phyloP scores from a whole-genome alignment of 2,113 vertebrate species.

The Erpornis zantholeuca region DNA sequence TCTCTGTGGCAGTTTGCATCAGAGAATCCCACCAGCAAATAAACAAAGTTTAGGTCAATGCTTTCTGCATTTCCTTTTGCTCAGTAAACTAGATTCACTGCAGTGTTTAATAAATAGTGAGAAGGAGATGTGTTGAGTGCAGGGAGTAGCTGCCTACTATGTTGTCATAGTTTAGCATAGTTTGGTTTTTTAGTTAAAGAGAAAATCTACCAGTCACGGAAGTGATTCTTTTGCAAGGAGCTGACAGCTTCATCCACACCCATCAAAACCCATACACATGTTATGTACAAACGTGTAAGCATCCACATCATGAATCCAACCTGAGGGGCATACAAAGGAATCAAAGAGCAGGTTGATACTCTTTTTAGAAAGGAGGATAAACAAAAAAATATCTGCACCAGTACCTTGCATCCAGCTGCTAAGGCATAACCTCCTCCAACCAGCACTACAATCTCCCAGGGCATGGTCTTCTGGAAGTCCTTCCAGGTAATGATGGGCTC shows the following conservation, averaged over 20 bases:
- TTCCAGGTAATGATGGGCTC: constrained; percentile 97
- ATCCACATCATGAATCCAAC: not conserved
- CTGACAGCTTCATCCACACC: too few relatives aligned
- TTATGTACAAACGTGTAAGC: not conserved
- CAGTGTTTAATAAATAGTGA: not conserved
- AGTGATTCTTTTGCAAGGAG: too few relatives aligned
- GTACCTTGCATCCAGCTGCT: constrained; percentile 96
- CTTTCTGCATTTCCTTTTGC: not conserved
- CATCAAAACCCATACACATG: too few relatives aligned
- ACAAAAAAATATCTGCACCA: not conserved
- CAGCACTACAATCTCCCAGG: constrained; percentile 97
- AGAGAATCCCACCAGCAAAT: not conserved
- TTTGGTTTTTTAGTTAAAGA: too few relatives aligned
- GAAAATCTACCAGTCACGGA: too few relatives aligned
- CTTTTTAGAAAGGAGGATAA: not conserved
- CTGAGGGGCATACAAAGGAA: not conserved
- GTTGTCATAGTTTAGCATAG: too few relatives aligned
- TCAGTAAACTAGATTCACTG: not conserved
- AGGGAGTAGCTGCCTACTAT: not conserved
- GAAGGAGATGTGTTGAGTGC: not conserved
- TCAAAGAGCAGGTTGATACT: not conserved
- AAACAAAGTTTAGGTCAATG: not conserved
- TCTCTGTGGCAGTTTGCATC: not conserved
- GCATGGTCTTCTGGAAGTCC: constrained; percentile 98
- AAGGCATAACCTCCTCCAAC: constrained; percentile 97